These are phyloP conservation scores for Brachionus paranguensis DNA, from an alignment of 1,140 invertebrate genomes.

Conservation along the genomic window DNA sequence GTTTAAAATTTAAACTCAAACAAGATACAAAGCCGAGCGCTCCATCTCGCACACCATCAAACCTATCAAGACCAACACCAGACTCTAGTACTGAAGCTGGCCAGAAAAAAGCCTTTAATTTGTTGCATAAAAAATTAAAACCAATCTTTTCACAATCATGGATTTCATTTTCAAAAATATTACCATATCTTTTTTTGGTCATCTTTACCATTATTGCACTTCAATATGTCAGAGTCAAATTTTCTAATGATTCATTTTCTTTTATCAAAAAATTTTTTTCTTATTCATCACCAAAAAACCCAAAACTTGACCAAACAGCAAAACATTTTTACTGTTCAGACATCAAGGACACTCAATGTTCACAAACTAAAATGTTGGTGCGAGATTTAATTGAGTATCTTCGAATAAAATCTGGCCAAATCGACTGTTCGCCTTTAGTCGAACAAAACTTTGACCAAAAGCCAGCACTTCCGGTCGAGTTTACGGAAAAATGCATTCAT, in stretches of 20 bases:
- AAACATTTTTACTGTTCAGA: slow-evolving; percentile 2
- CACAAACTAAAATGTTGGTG: background rate
- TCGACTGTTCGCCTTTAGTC: background rate
- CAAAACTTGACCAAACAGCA: background rate
- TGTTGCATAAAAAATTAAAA: background rate
- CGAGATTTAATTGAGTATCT: slow-evolving; percentile 25
- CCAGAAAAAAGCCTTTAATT: background rate
- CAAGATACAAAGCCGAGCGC: background rate
- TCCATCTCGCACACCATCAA: background rate
- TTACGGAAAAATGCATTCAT: slow-evolving; percentile 35
- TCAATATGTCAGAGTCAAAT: slow-evolving; percentile 13
- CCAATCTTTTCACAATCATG: background rate
- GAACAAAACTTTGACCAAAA: background rate
- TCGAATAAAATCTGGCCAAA: background rate
- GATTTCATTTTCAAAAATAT: background rate
- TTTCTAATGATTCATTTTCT: background rate
- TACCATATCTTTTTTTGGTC: slow-evolving; percentile 6
- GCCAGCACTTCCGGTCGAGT: background rate
- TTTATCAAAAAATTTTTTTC: background rate
- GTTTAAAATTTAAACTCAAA: background rate
- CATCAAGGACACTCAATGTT: slow-evolving; percentile 29
- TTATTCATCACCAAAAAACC: background rate
- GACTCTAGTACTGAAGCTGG: background rate
- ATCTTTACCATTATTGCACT: slow-evolving; percentile 19
- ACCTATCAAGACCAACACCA: background rate